phyloP scores from a whole-genome alignment of 2,888 invertebrate species.

The Drosophila niveifrons region DNA sequence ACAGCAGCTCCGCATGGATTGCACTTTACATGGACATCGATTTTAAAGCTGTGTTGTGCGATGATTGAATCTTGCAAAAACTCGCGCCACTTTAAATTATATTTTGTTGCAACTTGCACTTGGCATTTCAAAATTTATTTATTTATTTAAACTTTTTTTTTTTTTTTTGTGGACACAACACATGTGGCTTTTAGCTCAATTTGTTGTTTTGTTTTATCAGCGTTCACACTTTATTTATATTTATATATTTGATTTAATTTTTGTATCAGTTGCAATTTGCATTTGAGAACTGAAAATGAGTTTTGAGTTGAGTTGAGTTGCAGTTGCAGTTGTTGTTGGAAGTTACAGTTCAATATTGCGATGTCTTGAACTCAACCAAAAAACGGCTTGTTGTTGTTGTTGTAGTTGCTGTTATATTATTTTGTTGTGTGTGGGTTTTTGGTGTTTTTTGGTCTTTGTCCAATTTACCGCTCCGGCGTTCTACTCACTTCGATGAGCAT shows the following conservation, averaged over 20 bases:
- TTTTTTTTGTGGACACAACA: slow-evolving; percentile 12
- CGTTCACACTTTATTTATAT: slow-evolving; percentile 26
- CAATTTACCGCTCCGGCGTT: slow-evolving; percentile 83
- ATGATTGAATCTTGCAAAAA: slow-evolving; percentile 23
- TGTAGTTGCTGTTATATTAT: neutral
- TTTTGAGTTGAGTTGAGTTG: slow-evolving; percentile 16
- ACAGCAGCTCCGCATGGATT: slow-evolving; percentile 60
- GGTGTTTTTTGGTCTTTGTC: slow-evolving; percentile 49
- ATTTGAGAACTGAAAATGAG: neutral
- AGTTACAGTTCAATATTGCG: slow-evolving; percentile 31
- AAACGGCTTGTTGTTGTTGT: slow-evolving; percentile 8
- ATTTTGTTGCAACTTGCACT: slow-evolving; percentile 27
- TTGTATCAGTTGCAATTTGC: slow-evolving; percentile 32
- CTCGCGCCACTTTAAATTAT: slow-evolving; percentile 37
- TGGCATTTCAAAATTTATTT: slow-evolving; percentile 1
- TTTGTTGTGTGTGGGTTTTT: neutral
- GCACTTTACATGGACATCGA: slow-evolving; percentile 57
- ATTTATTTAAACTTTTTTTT: slow-evolving; percentile 7
- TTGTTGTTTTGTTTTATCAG: slow-evolving; percentile 6
- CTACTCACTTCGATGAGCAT: slow-evolving; percentile 84
- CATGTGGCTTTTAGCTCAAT: slow-evolving; percentile 34
- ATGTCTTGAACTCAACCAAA: slow-evolving; percentile 11
- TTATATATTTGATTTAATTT: slow-evolving; percentile 8
- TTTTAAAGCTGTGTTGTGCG: slow-evolving; percentile 34
- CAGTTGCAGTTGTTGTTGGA: slow-evolving; percentile 7